phyloP scores from a whole-genome alignment of 2,113 vertebrate genomes.

The Podarcis muralis region DNA sequence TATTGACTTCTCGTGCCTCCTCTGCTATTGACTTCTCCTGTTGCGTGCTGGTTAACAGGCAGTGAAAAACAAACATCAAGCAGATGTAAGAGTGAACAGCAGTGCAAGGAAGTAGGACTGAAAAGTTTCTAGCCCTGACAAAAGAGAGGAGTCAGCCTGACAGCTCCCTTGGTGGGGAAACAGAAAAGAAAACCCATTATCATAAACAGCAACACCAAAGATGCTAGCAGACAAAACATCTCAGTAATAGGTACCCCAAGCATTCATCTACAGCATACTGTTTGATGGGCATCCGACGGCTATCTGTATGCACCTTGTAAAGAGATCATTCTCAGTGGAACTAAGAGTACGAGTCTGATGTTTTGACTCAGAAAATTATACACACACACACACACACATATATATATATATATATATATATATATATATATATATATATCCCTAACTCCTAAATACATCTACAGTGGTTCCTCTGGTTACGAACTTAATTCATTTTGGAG shows the following conservation, averaged over 20 bases:
- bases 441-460: too few relatives aligned
- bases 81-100: slow-evolving; percentile 23
- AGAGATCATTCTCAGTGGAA: not conserved
- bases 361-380: not conserved
- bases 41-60: not conserved
- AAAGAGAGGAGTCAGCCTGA: not conserved
- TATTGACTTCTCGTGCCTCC: slow-evolving; percentile 3
- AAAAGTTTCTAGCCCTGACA: not conserved
- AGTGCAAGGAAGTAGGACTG: not conserved
- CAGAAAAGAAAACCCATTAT: not conserved
- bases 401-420: too few relatives aligned
- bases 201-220: not conserved
- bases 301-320: not conserved
- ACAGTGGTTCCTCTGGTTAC: too few relatives aligned
- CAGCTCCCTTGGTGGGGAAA: not conserved
- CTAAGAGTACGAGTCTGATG: not conserved
- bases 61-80: not conserved
- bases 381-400: too few relatives aligned
- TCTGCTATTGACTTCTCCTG: slow-evolving; percentile 13
- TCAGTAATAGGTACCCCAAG: not conserved
- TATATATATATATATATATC: too few relatives aligned
- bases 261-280: not conserved
- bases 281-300: not conserved
- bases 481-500: too few relatives aligned
- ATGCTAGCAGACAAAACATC: not conserved